Base-by-base conservation (phyloP, 1,140 invertebrate species). In the Stegodyphus dumicola region DNA sequence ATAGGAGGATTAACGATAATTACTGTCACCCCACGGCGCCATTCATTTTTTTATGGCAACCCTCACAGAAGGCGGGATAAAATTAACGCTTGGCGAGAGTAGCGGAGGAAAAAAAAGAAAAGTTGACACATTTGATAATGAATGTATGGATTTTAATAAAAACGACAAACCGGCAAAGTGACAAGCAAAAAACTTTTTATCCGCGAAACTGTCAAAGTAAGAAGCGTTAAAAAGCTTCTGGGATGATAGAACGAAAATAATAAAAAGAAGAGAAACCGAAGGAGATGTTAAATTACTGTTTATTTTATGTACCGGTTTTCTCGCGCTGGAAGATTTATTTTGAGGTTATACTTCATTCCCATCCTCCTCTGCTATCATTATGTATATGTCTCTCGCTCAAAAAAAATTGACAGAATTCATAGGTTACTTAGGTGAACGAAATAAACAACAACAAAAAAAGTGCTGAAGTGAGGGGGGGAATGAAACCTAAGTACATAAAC, bases 121-220 rank as follows among this genome's bases (percentile, higher is more conserved):
- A 53, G 79, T 54, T 77, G 81, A 85, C 81, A 85, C 81, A 85
- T 75, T 85, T 85, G 81, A 85, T 85, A 85, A 85, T 85, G 80
- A 85, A 85, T 77, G 81, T 76, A 85, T 76, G 64, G 81, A 77
- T 85, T 85, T 85, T 85, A 85, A 76, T 85, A 85, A 85, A 83
- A 76, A 75, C 71, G 81, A 76, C 66, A 77, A 56, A 69, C 11
- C 64, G 53, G 51, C 6, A 6, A 77, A 77, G 51, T 85, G 81
- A 76, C 73, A 81, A 49, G 78, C 15, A 64, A 64, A n/a, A 60
- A 51, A 64, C 54, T 73, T 71, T 18, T 65, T 17, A n/a, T 11
- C 53, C 13, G 67, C 53, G n/a, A 80, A 80, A 52, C 56, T 80
- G 78, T 80, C 78, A 80, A 60, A 71, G 51, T 52, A 65, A 69